Evolutionary conservation across 2,888 invertebrate genomes (phyloP), one percentile per base, ranked within the genome.

Genomic region (Epicampocera succincta): DNA sequence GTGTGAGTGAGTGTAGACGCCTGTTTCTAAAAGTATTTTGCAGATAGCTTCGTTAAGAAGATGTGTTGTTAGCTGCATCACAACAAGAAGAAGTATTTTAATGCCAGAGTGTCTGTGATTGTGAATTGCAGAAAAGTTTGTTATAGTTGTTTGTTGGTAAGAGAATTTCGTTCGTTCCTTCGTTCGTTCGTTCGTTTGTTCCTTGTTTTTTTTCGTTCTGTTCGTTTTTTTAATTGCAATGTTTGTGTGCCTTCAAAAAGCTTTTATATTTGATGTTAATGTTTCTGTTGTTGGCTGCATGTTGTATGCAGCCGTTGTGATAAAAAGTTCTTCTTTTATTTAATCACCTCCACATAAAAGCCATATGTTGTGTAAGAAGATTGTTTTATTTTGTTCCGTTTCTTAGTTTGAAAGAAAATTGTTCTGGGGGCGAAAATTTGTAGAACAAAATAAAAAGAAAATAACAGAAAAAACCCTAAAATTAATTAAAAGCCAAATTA

Each of bases 401-500:
- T 15, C 17, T 0, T 21, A 58, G 11, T 72, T 63, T 63, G 0
- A 40, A 50, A 52, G 21, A 75, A 58, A n/a, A 38, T 25, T 42
- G 38, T 68, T 68, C 38, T 69, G 46, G 25, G n/a, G 33, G 42
- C 42, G 69, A 72, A 66, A 48, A 61, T 17, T 19, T 38, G 52
- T 52, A 15, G 8, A 6, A 11, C 48, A 33, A 12, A 12, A 0
- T 3, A 6, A 11, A 56, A 33, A 12, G 17, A 0, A 29, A 61
- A 56, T 60, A 52, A 54, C 56, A 63, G 38, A 54, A 56, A 71
- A 65, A 69, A 61, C n/a, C 15, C 21, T 38, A 61, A 69, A 82
- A 82, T 78, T 82, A 78, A 78, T 82, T 82, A 78, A 82, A 82
- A 82, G 78, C 69, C 69, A 78, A 82, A 82, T 82, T 82, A 82